Percentiles rank a stretch among this genome's conserved stretches.
These are phyloP conservation scores for Zapornia atra DNA, from an alignment of 2,113 vertebrate species.

Conservation along the genomic window DNA sequence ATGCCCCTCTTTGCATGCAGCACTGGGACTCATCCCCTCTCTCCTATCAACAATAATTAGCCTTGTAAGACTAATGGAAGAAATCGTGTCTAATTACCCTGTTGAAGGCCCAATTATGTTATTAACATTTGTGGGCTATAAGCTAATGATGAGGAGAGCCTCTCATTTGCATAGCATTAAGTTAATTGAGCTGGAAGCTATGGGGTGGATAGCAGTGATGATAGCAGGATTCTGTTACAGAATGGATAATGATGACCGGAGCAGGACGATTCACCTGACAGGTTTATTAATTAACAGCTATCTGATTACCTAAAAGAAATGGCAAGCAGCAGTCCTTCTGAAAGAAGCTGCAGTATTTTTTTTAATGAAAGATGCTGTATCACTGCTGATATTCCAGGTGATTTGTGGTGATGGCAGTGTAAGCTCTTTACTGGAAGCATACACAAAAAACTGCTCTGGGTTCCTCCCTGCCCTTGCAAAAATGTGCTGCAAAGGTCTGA, in stretches of 20 bases:
- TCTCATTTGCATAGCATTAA: conserved; percentile 98
- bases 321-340: conserved; percentile 52
- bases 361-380: conserved; percentile 21
- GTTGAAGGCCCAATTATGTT: conserved; percentile 93
- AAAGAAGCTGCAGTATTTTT: not conserved
- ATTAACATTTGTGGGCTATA: conserved; percentile 86
- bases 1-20: conserved; percentile 59
- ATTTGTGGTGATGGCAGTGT: not conserved
- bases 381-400: not conserved
- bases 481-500: not conserved
- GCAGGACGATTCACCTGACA: conserved; percentile 88
- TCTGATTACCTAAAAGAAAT: conserved; percentile 85
- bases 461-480: not conserved
- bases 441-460: not conserved
- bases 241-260: conserved; percentile 87
- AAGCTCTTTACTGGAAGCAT: not conserved
- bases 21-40: conserved; percentile 70
- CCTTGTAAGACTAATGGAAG: conserved; percentile 87
- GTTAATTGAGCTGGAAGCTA: conserved; percentile 89
- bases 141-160: conserved; percentile 88
- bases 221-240: conserved; percentile 87
- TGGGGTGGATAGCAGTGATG: conserved; percentile 77
- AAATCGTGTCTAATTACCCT: conserved; percentile 90
- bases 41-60: conserved; percentile 82
- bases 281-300: conserved; percentile 95